Conservation (phyloP, 30 jellyfish, hydroid and myxozoan species). For the Cassiopea andromeda region DNA sequence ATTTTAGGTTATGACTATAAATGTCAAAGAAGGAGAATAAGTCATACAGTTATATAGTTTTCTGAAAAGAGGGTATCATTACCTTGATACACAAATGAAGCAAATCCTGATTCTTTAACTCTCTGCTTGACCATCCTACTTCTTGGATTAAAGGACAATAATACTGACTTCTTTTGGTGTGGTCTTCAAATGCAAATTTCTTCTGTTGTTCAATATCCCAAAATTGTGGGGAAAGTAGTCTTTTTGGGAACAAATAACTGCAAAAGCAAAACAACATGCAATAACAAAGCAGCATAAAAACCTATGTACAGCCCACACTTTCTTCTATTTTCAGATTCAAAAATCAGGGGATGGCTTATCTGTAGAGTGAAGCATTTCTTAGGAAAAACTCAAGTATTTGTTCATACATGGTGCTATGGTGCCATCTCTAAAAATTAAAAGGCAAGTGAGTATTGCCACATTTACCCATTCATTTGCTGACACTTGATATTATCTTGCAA, state of each 20-base stretch:
- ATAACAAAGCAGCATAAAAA: neutral
- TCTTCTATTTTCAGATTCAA: neutral
- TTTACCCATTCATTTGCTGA: too few relatives aligned
- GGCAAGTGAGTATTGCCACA: too few relatives aligned
- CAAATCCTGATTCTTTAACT: conserved; percentile 66
- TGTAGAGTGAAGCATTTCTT: too few relatives aligned
- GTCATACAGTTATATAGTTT: too few relatives aligned
- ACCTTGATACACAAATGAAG: conserved; percentile 71
- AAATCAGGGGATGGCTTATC: too few relatives aligned
- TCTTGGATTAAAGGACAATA: conserved; percentile 83
- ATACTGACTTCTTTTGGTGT: conserved; percentile 86
- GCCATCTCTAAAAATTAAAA: too few relatives aligned
- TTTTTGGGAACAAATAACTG: conserved; percentile 85
- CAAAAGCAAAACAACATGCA: neutral
- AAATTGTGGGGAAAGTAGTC: conserved; percentile 82
- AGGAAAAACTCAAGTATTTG: too few relatives aligned
- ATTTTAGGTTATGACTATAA: too few relatives aligned
- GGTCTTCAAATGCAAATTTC: conserved; percentile 89
- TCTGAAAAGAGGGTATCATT: neutral
- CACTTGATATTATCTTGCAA: too few relatives aligned
- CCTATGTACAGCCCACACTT: neutral
- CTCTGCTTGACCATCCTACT: conserved; percentile 88
- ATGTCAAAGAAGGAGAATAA: too few relatives aligned
- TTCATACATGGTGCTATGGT: too few relatives aligned
- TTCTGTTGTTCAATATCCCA: conserved; percentile 94